phyloP scores from a whole-genome alignment of 2,797 vertebrate species.

The Potorous gilbertii region DNA sequence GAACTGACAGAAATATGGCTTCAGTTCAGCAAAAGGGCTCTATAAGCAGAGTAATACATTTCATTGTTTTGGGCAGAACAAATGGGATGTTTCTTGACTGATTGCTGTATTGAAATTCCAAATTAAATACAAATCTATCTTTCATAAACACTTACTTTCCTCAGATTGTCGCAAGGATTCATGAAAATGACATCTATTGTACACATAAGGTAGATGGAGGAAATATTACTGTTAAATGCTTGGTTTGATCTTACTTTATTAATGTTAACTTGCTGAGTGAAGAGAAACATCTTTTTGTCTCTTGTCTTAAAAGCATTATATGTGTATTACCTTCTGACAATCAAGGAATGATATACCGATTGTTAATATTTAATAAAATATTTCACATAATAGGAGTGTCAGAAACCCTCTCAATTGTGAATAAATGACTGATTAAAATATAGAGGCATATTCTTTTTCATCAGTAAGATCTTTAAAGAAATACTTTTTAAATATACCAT shows the following conservation, averaged over 20 bases:
- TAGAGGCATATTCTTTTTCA: slow-evolving; percentile 7
- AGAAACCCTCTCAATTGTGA: slow-evolving; percentile 14
- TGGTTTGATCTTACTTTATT: slow-evolving; percentile 50
- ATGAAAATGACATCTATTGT: background rate
- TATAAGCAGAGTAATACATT: slow-evolving; percentile 71
- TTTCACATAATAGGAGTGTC: background rate
- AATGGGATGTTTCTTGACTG: background rate
- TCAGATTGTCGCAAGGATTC: background rate
- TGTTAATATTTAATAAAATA: slow-evolving; percentile 25
- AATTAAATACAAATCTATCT: slow-evolving; percentile 56
- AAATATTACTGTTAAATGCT: slow-evolving; percentile 7
- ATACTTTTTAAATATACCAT: slow-evolving; percentile 26
- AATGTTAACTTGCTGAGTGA: slow-evolving; percentile 15
- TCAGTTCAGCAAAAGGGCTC: slow-evolving; percentile 87
- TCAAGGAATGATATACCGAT: background rate
- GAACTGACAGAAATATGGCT: slow-evolving; percentile 93
- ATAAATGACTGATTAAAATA: slow-evolving; percentile 49
- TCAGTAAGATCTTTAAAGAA: slow-evolving; percentile 8
- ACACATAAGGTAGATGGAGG: background rate
- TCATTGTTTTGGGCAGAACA: slow-evolving; percentile 67
- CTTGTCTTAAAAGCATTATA: slow-evolving; percentile 8
- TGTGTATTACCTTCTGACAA: slow-evolving; percentile 29
- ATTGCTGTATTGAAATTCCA: background rate
- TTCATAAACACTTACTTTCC: slow-evolving; percentile 9
- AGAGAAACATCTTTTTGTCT: slow-evolving; percentile 10